A percentile compares a stretch with the other conserved stretches of the same genome.
Conservation (phyloP, 2,797 vertebrate genomes). For the Todus mexicanus region DNA sequence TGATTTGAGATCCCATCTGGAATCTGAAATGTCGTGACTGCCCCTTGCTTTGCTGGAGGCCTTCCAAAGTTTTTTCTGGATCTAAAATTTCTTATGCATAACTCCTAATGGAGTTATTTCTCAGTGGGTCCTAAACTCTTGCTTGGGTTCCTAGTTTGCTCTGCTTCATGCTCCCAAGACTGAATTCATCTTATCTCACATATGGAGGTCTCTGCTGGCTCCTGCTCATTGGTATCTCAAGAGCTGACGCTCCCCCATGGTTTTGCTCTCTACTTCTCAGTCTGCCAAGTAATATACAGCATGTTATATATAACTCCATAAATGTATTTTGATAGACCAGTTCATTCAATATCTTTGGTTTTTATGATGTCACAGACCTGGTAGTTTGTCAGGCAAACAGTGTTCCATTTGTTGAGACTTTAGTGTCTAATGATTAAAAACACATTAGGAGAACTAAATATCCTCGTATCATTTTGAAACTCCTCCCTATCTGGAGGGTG, state of each 20-base stretch:
- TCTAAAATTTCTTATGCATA: not conserved
- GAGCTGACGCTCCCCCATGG: not conserved
- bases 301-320: not conserved
- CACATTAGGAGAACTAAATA: not conserved
- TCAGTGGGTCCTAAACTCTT: not conserved
- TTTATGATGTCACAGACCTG: not conserved
- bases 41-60: not conserved
- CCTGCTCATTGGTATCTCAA: not conserved
- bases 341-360: not conserved
- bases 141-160: not conserved
- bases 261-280: not conserved
- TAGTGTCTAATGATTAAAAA: not conserved
- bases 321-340: not conserved
- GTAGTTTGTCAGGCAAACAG: not conserved
- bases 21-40: not conserved
- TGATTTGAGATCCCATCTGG: not conserved
- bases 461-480: not conserved
- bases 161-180: not conserved
- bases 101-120: not conserved
- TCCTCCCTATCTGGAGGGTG: not conserved
- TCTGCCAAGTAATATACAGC: not conserved
- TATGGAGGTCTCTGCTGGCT: not conserved
- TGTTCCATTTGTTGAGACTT: not conserved
- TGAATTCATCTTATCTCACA: not conserved
- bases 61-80: conserved; percentile 26